phyloP scores from a whole-genome alignment of 2,797 vertebrate species.

The Hozukius guyotensis region DNA sequence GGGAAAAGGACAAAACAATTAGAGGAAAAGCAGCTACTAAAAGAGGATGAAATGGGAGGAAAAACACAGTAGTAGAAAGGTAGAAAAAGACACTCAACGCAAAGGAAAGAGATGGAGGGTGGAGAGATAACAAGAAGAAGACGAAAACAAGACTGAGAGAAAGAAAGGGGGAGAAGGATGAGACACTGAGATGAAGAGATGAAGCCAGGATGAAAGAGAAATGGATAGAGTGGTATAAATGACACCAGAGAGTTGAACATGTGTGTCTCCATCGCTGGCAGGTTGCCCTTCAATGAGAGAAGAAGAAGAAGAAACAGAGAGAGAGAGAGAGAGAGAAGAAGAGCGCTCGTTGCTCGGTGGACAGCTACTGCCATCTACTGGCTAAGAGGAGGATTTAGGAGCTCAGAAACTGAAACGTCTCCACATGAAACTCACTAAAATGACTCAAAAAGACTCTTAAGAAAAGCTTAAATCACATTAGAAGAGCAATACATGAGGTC shows the following conservation, averaged over 20 bases:
- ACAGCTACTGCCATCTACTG: conserved; percentile 82
- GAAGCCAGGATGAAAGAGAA: background rate
- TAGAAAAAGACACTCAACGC: background rate
- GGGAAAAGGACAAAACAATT: too few relatives aligned
- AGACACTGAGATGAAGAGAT: background rate
- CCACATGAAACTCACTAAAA: background rate
- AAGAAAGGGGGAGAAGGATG: background rate
- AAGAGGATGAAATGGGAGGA: background rate
- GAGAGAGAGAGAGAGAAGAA: conserved; percentile 5
- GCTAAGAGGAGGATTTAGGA: background rate
- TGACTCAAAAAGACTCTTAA: background rate
- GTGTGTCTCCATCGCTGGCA: conserved; percentile 19
- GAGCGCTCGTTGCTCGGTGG: conserved; percentile 30
- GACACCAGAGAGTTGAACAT: conserved; percentile 1
- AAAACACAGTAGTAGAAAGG: background rate
- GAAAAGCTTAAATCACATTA: background rate
- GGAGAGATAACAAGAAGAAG: too few relatives aligned
- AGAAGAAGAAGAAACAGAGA: background rate
- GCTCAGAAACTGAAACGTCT: background rate
- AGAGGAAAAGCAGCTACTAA: too few relatives aligned
- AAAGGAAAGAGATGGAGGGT: background rate
- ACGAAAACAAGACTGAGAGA: background rate
- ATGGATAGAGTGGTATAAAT: background rate
- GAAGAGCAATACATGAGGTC: background rate
- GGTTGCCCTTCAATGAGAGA: conserved; percentile 30